Conservation (phyloP, 30 jellyfish, hydroid and myxozoan genomes). For the Chironex yamaguchii region DNA sequence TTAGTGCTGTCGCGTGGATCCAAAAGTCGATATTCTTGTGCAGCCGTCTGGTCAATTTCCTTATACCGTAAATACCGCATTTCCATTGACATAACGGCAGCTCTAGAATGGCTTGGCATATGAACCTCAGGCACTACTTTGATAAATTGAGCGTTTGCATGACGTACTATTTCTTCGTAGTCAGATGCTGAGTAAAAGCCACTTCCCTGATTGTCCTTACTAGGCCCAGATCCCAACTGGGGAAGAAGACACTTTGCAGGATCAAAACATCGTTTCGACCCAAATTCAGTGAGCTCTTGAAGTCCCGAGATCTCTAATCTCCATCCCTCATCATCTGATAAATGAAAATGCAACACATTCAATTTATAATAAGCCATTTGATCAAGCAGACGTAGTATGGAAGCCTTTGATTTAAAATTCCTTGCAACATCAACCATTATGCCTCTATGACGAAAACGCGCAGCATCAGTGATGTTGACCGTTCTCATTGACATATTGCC, state of each 20-base stretch:
- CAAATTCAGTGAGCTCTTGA: background rate
- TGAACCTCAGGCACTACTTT: background rate
- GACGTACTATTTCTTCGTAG: background rate
- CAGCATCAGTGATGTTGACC: conserved; percentile 35
- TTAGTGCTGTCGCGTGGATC: background rate
- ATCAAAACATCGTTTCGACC: background rate
- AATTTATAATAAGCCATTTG: conserved; percentile 87
- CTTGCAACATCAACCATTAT: conserved; percentile 88
- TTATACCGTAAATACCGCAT: background rate
- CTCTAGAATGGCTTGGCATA: background rate
- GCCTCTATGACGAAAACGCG: conserved; percentile 89
- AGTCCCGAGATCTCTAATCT: background rate
- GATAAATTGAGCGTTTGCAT: background rate
- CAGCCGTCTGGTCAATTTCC: background rate
- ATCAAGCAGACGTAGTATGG: conserved; percentile 71
- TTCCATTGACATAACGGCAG: background rate
- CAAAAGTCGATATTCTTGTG: background rate
- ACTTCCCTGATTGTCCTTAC: background rate
- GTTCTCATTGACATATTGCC: background rate
- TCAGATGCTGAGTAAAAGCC: background rate
- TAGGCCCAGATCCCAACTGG: background rate
- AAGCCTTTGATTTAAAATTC: conserved; percentile 73
- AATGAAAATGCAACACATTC: conserved; percentile 93
- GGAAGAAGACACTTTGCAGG: background rate
- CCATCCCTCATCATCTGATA: conserved; percentile 61